phyloP scores from a whole-genome alignment of 2,113 vertebrate genomes.

The Accipiter virgatus region DNA sequence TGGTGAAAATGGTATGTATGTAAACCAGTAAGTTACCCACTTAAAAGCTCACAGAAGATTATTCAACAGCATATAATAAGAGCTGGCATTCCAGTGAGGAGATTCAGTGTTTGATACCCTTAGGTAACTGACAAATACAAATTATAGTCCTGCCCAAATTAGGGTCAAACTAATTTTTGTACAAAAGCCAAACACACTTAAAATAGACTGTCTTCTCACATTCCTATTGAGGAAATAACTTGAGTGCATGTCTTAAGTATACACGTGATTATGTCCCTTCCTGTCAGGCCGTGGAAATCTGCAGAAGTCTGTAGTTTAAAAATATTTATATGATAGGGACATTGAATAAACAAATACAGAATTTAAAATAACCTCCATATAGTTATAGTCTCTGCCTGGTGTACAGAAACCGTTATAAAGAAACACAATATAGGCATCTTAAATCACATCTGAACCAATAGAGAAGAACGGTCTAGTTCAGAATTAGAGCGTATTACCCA shows the following conservation, averaged over 20 bases:
- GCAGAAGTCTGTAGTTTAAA: neutral
- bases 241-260: neutral
- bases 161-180: neutral
- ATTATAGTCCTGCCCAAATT: neutral
- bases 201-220: neutral
- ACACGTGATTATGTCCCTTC: neutral
- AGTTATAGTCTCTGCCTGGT: neutral
- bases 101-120: neutral
- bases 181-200: neutral
- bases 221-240: neutral
- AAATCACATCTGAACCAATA: neutral
- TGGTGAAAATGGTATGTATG: neutral
- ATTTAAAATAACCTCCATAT: neutral
- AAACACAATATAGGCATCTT: neutral
- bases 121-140: neutral
- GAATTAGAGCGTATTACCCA: neutral
- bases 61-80: neutral
- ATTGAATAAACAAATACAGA: neutral
- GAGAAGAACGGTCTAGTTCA: neutral
- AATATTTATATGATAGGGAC: neutral
- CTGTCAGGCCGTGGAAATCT: neutral
- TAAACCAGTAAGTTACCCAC: neutral
- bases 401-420: neutral
- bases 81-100: neutral
- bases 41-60: neutral